phyloP scores from a whole-genome alignment of 2,113 vertebrate species.

The Gulo gulo region DNA sequence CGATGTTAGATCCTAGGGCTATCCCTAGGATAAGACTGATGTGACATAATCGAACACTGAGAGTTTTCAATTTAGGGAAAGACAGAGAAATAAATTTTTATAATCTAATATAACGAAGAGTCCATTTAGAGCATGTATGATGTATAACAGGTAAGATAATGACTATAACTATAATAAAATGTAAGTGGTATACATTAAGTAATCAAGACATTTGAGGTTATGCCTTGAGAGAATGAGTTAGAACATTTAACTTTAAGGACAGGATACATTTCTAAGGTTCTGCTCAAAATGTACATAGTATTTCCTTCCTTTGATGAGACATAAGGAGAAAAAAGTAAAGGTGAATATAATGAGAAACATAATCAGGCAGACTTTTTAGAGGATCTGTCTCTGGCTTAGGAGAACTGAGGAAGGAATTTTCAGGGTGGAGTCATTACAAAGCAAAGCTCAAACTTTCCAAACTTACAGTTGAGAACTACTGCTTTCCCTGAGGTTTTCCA shows the following conservation, averaged over 20 bases:
- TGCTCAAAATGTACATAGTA: neutral
- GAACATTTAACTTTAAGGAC: neutral
- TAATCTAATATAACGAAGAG: neutral
- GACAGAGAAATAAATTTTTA: neutral
- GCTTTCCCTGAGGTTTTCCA: neutral
- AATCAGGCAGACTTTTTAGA: neutral
- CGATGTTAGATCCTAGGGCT: neutral
- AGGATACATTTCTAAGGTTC: neutral
- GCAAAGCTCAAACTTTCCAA: neutral
- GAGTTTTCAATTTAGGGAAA: neutral
- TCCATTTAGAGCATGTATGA: neutral
- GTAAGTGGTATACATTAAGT: neutral
- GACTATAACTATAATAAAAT: neutral
- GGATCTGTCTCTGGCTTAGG: neutral
- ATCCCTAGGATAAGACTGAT: neutral
- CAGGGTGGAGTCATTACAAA: neutral
- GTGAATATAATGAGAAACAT: neutral
- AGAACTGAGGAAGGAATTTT: neutral
- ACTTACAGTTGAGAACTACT: neutral
- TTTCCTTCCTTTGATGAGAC: neutral
- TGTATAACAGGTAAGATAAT: neutral
- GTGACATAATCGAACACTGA: neutral
- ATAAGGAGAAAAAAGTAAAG: neutral
- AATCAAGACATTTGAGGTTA: neutral
- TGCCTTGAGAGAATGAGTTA: neutral